Evolutionary conservation across 2,888 invertebrate species (phyloP), one percentile per base, ranked within the genome.

Genomic region (Periphyllus acericola): DNA sequence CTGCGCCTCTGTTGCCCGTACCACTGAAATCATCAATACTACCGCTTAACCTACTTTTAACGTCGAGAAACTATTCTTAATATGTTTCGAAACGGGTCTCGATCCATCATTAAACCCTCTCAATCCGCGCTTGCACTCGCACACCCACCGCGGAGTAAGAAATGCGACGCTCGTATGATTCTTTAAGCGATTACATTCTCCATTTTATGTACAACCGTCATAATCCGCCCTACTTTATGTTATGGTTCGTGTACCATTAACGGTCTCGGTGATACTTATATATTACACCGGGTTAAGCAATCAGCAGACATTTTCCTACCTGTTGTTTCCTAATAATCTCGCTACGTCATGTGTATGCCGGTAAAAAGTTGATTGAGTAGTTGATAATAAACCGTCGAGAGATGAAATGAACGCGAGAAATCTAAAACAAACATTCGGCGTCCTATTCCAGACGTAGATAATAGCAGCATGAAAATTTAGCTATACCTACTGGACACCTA

Each of bases 31-130:
- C 82, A 72, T 82, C 66, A 82, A 82, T 82, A 82, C 82, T 82
- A 71, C 11, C 46, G 46, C 82, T 71, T 82, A 82, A 82, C 82
- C 82, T 82, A 82, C 82, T 82, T 82, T 71, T 46, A 46, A 21
- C 71, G 17, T 71, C 82, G 71, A 71, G 14, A 68, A 71, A 46
- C 71, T 82, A 71, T 71, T 29, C 81, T 68, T 81, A 68, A 81
- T 81, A 68, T 29, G 40, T 81, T 81, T 66, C 81, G 19, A 81
- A 81, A 81, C 66, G 81, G 66, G 81, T 81, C 66, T 68, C 40
- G 29, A 81, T 81, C 40, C 40, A 81, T 81, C 81, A 81, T 81
- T 11, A 29, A 40, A 68, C 40, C 40, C 19, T 34, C 34, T 19
- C 19, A 46, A 21, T 32, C 17, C 72, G 19, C 72, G 2, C 72